Conservation (phyloP, 2,797 vertebrate genomes). For the Takifugu rubripes region DNA sequence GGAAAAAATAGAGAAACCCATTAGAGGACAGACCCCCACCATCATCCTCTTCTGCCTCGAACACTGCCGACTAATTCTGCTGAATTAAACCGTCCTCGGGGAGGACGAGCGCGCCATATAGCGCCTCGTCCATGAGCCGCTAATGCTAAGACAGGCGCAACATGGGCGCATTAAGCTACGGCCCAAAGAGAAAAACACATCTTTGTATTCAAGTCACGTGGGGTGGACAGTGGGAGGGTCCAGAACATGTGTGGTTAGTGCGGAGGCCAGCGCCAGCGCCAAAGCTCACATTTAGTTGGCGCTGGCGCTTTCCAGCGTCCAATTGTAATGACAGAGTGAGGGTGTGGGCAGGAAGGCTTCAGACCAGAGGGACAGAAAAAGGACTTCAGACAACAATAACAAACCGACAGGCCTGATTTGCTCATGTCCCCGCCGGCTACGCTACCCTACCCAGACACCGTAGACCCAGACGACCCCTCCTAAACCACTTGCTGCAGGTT, state of each 20-base stretch:
- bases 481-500: slow-evolving; percentile 9
- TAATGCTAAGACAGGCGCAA: slow-evolving; percentile 27
- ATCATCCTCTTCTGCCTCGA: slow-evolving; percentile 28
- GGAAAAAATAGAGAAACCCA: slow-evolving; percentile 56
- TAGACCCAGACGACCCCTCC: slow-evolving; percentile 37
- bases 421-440: slow-evolving; percentile 59
- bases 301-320: slow-evolving; percentile 70
- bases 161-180: slow-evolving; percentile 27
- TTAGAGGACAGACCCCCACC: slow-evolving; percentile 64
- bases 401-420: slow-evolving; percentile 62
- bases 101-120: no score
- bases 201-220: slow-evolving; percentile 76
- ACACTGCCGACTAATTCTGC: no score
- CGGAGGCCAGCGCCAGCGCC: slow-evolving; percentile 54
- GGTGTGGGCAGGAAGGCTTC: slow-evolving; percentile 68
- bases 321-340: slow-evolving; percentile 78
- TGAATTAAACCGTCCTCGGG: no score
- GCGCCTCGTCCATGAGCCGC: no score
- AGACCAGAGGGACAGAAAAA: slow-evolving; percentile 67
- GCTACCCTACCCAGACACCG: neutral
- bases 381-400: slow-evolving; percentile 71
- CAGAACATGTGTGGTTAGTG: slow-evolving; percentile 55
- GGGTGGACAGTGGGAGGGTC: slow-evolving; percentile 72
- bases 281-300: slow-evolving; percentile 80
- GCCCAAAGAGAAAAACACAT: slow-evolving; percentile 75